Evolutionary conservation across 1,140 invertebrate species (phyloP).

Genomic region (Drosophila nigromelanica): DNA sequence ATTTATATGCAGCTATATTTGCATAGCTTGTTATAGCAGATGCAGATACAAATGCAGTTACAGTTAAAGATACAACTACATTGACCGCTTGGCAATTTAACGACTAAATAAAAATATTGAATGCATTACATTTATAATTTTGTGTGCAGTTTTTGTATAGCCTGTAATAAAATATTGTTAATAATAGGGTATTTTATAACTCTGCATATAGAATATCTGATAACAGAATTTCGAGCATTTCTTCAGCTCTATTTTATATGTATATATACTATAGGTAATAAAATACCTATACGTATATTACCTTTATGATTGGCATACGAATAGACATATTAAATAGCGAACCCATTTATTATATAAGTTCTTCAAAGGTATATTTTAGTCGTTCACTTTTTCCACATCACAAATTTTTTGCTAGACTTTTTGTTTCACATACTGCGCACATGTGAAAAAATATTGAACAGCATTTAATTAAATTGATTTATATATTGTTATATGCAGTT

Average conservation of each 20-base stretch:
- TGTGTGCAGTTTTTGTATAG: conserved; percentile 1
- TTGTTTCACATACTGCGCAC: neutral
- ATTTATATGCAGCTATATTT: conserved; percentile 8
- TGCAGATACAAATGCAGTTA: conserved; percentile 3
- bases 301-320: too few species aligned
- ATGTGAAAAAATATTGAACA: conserved; percentile 32
- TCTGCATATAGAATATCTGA: neutral
- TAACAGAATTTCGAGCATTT: too few species aligned
- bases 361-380: neutral
- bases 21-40: conserved; percentile 10
- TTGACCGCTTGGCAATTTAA: conserved; percentile 8
- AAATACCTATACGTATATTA: too few species aligned
- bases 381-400: neutral
- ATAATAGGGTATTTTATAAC: neutral
- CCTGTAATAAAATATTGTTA: neutral
- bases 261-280: too few species aligned
- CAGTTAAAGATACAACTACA: neutral
- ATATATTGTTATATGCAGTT: conserved; percentile 44
- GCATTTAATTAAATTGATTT: conserved; percentile 75
- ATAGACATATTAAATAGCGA: too few species aligned
- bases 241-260: too few species aligned
- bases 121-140: conserved; percentile 8
- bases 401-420: neutral
- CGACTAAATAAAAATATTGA: conserved; percentile 22
- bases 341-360: too few species aligned